A percentile compares a stretch with the other conserved stretches of the same genome.
phyloP scores from a whole-genome alignment of 2,888 invertebrate species.

The Euproctis similis region DNA sequence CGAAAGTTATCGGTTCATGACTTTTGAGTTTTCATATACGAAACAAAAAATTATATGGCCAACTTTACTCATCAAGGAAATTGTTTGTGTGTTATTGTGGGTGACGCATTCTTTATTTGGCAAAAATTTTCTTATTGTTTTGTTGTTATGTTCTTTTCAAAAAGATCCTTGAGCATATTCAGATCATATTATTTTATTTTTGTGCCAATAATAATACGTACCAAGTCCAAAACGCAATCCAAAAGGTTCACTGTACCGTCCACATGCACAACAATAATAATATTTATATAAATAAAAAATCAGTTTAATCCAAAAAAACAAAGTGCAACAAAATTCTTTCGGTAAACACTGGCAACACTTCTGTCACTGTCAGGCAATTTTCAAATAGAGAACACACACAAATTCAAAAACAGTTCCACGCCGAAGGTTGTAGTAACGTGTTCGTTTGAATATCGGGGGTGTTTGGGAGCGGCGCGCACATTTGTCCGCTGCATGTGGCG shows the following conservation, averaged over 20 bases:
- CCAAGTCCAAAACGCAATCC: slow-evolving; percentile 71
- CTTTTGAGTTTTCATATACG: too few species aligned
- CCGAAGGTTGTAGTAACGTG: slow-evolving; percentile 29
- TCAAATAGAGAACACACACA: slow-evolving; percentile 38
- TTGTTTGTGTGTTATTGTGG: too few species aligned
- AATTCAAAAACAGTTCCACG: slow-evolving; percentile 36
- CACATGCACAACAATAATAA: slow-evolving; percentile 49
- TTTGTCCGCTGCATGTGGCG: slow-evolving; percentile 41
- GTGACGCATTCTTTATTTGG: too few species aligned
- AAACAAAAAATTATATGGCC: too few species aligned
- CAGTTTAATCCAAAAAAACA: slow-evolving; percentile 24
- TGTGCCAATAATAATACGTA: slow-evolving; percentile 31
- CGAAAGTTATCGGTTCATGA: slow-evolving; percentile 3
- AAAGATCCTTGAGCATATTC: too few species aligned
- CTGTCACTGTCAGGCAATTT: slow-evolving; percentile 58
- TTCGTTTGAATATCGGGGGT: slow-evolving; percentile 21
- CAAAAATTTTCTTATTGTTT: too few species aligned
- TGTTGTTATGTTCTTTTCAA: too few species aligned
- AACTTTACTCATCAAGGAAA: too few species aligned
- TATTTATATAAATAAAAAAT: slow-evolving; percentile 30
- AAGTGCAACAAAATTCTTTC: slow-evolving; percentile 21
- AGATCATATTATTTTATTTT: too few species aligned
- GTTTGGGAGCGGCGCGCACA: slow-evolving; percentile 24
- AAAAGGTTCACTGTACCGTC: slow-evolving; percentile 59
- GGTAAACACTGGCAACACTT: slow-evolving; percentile 41